Base-by-base conservation (phyloP, 2,113 vertebrate species). In the Crocuta crocuta region DNA sequence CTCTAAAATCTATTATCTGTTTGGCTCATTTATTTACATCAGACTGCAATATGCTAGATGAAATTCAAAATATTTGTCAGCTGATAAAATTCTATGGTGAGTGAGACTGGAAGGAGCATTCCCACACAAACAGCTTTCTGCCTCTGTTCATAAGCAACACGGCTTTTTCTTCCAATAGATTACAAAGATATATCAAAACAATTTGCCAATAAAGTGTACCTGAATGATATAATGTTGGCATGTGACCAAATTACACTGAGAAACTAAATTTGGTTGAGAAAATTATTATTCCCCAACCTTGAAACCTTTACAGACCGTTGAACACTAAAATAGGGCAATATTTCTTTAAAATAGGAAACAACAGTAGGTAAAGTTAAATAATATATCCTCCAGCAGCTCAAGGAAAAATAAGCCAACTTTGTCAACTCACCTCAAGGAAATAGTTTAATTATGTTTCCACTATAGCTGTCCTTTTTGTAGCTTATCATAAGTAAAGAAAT, bases 221-320 rank as follows among this genome's bases (percentile, higher is more conserved):
- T 96, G 55, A 84, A 76, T 96, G 65, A 26, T 24, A 48, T 79
- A 94, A 85, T 95, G 78, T 24, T 98, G 48, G 66, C 53, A 78
- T 65, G 74, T 66, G 61, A 24, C 24, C 91, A 97, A 95, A 92
- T 87, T 86, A 90, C 89, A 97, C 61, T 90, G 63, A 95, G 48
- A 86, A 94, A 65, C n/a, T 31, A 93, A 94, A 79, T 97, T 97
- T 97, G 61, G 61, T 94, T 94, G 78, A 92, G 12, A 89, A 95
- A 98, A 98, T 89, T 94, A 85, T 94, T 90, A 95, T 96, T 97
- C 94, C 19, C 71, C 63, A 95, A 93, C 53, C 68, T 82, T 97
- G 89, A 97, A 97, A 96, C 2, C 50, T 89, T 94, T 96, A 89
- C 76, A 97, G 81, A 80, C 13, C 55, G 28, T 53, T 94, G 88